Conservation (phyloP, 2,888 invertebrate species). For the Parnassius smintheus region DNA sequence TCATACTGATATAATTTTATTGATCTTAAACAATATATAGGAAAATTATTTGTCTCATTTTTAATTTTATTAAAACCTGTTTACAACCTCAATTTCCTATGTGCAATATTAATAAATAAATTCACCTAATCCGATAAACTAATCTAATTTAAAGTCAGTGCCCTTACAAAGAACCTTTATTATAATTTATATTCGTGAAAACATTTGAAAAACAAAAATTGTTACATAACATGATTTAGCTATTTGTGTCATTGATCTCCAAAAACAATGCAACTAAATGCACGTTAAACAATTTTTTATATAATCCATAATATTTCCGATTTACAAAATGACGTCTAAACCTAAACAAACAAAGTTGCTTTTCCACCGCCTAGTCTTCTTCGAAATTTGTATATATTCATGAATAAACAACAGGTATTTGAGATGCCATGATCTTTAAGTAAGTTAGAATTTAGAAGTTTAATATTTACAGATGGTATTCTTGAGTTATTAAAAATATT, state of each 20-base stretch:
- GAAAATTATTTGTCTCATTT: conserved; percentile 78
- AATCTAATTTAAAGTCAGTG: conserved; percentile 63
- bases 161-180: conserved; percentile 65
- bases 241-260: neutral
- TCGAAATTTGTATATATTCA: too few relatives aligned
- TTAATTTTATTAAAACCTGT: conserved; percentile 64
- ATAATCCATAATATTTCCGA: too few relatives aligned
- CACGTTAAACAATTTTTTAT: neutral
- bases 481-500: too few relatives aligned
- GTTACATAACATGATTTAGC: neutral
- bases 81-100: conserved; percentile 79
- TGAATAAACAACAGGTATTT: too few relatives aligned
- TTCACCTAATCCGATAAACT: conserved; percentile 46
- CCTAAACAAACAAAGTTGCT: too few relatives aligned
- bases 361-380: too few relatives aligned
- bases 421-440: too few relatives aligned
- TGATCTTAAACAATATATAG: conserved; percentile 76
- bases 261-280: neutral
- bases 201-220: conserved; percentile 35
- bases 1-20: conserved; percentile 43
- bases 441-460: too few relatives aligned
- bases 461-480: too few relatives aligned
- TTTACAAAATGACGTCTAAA: too few relatives aligned
- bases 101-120: conserved; percentile 71
- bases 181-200: conserved; percentile 32